A percentile compares a stretch with the other conserved stretches of the same genome.
Evolutionary conservation across 2,113 vertebrate species (phyloP).

Genomic region (Laticauda laticaudata): DNA sequence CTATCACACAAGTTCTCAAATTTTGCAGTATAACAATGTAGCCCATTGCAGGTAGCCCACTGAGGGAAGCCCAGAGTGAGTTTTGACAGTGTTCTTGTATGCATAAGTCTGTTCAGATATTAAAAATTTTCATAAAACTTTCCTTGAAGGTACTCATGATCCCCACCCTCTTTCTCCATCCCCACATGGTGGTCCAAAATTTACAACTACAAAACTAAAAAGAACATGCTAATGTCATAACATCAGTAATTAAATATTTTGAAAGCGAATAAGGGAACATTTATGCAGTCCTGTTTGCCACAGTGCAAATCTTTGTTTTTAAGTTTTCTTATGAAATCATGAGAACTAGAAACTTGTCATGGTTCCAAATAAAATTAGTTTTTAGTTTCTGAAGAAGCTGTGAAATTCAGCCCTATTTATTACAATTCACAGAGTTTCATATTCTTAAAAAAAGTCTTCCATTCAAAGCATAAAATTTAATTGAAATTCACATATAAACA

Average conservation of each 20-base stretch:
- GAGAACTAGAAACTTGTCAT: background rate
- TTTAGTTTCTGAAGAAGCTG: background rate
- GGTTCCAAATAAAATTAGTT: background rate
- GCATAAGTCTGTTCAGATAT: background rate
- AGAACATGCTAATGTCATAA: background rate
- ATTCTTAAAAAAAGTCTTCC: background rate
- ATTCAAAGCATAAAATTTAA: background rate
- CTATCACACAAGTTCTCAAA: background rate
- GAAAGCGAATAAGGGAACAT: background rate
- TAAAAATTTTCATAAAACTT: background rate
- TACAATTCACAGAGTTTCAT: background rate
- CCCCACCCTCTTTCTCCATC: background rate
- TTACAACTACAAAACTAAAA: background rate
- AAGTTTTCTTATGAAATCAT: background rate
- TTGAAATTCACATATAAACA: background rate
- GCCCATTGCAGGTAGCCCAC: background rate
- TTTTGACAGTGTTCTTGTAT: background rate
- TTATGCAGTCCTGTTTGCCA: background rate
- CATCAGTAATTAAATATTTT: background rate
- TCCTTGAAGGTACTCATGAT: background rate
- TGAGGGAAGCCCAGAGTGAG: background rate
- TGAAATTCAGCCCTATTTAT: background rate
- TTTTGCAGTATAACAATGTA: background rate
- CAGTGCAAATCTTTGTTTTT: background rate
- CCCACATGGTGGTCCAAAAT: background rate